Evolutionary conservation across 2,888 invertebrate species (phyloP).

Genomic region (Drosophila putrida): DNA sequence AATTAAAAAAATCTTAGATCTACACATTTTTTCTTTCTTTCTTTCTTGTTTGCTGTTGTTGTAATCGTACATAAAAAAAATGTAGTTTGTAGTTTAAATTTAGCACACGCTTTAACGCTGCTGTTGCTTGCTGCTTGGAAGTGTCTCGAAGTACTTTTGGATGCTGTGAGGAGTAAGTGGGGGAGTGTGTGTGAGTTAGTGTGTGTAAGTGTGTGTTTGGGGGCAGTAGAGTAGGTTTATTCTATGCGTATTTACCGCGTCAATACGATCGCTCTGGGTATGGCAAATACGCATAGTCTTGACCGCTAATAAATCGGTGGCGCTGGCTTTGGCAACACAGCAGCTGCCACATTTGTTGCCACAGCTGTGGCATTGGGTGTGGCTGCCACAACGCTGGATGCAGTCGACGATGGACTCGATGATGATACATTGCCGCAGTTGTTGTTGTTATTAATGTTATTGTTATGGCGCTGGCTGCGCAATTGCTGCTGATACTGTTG

Average conservation of each 20-base stretch:
- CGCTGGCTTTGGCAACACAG: constrained; percentile 63
- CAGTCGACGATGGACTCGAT: constrained; percentile 76
- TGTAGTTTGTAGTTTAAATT: constrained; percentile 43
- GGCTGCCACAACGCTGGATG: constrained; percentile 68
- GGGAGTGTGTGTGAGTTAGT: constrained; percentile 1
- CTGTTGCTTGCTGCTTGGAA: constrained; percentile 31
- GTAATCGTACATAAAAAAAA: constrained; percentile 55
- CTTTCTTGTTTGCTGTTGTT: constrained; percentile 2
- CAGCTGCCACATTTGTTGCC: constrained; percentile 21
- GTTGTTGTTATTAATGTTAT: constrained; percentile 55
- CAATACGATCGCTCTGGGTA: constrained; percentile 70
- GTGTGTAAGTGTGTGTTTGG: background rate
- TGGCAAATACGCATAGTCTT: constrained; percentile 76
- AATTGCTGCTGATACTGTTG: constrained; percentile 53
- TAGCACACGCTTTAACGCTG: constrained; percentile 43
- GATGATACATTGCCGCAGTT: constrained; percentile 74
- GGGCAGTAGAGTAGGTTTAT: constrained; percentile 10
- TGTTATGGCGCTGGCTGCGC: constrained; percentile 71
- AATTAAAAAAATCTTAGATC: constrained; percentile 68
- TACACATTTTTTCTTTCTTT: constrained; percentile 35
- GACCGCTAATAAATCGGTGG: constrained; percentile 79
- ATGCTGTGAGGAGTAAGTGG: background rate
- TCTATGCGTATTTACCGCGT: constrained; percentile 71
- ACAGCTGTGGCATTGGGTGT: constrained; percentile 45
- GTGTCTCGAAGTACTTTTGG: constrained; percentile 51